A percentile compares a stretch with the other conserved stretches of the same genome.
These are phyloP conservation scores for Eulemur rubriventer DNA, from an alignment of 2,797 vertebrate genomes.

Conservation along the genomic window DNA sequence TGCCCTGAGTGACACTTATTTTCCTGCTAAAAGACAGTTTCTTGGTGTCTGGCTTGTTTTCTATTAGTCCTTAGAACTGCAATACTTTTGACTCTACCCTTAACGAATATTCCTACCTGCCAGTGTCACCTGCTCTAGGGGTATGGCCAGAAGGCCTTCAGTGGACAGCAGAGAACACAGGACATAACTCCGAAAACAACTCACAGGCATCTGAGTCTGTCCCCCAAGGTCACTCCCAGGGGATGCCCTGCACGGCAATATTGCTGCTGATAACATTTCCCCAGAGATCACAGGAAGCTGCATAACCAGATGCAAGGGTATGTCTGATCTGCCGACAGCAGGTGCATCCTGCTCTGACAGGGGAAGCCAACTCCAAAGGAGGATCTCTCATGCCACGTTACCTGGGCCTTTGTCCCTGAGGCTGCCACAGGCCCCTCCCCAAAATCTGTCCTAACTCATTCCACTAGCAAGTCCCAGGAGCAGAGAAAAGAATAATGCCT, in stretches of 20 bases:
- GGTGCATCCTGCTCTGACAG: constrained; percentile 45
- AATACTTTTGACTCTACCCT: background rate
- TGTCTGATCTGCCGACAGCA: background rate
- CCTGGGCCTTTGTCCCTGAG: background rate
- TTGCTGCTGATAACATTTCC: constrained; percentile 48
- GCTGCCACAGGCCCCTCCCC: background rate
- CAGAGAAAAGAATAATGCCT: background rate
- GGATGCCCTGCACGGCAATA: background rate
- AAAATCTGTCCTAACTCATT: background rate
- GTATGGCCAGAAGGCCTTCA: background rate
- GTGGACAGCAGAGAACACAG: background rate
- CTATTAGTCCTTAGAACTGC: background rate
- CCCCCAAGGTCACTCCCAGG: background rate
- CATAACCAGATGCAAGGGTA: constrained; percentile 2
- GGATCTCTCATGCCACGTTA: background rate
- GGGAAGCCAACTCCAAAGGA: background rate
- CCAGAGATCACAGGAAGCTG: constrained; percentile 65
- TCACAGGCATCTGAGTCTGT: background rate
- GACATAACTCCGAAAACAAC: background rate
- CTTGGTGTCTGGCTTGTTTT: background rate
- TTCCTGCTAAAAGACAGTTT: background rate
- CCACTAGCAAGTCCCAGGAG: background rate
- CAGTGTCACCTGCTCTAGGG: background rate
- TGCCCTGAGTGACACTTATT: background rate
- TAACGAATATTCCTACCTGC: background rate